These are phyloP conservation scores for Pithys albifrons DNA, from an alignment of 2,113 vertebrate genomes.

Conservation along the genomic window DNA sequence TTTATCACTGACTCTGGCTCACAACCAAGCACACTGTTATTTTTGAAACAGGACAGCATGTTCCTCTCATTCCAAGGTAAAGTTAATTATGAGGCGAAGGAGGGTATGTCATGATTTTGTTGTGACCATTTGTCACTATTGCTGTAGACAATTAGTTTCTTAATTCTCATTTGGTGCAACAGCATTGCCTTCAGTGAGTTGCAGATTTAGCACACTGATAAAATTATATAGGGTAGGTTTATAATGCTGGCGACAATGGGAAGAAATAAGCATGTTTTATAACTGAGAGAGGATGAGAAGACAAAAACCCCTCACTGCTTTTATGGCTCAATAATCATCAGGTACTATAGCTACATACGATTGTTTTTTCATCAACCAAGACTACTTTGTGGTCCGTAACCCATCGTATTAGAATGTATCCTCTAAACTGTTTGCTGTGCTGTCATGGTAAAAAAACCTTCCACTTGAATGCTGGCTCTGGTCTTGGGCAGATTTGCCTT, in stretches of 20 bases:
- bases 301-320: background rate
- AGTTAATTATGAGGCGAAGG: background rate
- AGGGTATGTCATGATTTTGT: background rate
- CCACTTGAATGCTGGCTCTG: background rate
- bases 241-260: background rate
- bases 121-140: background rate
- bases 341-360: background rate
- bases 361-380: background rate
- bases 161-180: background rate
- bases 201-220: background rate
- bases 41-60: constrained; percentile 23
- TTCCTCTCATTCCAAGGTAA: constrained; percentile 22
- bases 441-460: background rate
- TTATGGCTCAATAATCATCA: background rate
- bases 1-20: constrained; percentile 39
- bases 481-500: background rate
- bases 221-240: background rate
- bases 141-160: background rate
- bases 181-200: background rate
- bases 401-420: background rate
- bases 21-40: constrained; percentile 30
- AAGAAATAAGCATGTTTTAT: background rate
- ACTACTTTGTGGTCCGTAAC: background rate
- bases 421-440: background rate
- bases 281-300: background rate